Evolutionary conservation across 2,888 invertebrate genomes (phyloP), one percentile per base, ranked within the genome.

Genomic region (Arctia plantaginis): DNA sequence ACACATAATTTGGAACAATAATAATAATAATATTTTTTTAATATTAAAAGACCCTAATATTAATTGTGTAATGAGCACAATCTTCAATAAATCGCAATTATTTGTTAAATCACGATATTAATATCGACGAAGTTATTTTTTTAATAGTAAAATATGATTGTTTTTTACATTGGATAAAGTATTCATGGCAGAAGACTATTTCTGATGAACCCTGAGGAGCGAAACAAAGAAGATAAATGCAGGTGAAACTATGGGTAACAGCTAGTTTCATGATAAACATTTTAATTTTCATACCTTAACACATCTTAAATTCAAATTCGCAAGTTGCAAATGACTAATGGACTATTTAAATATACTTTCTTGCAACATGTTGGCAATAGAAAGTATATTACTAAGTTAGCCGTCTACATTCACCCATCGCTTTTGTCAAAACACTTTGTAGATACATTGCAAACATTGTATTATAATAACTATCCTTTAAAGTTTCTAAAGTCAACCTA

Each of bases 261-360:
- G 13, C 44, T 44, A 44, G 44, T 18, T 41, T 41, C 35, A 35
- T 35, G 6, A 35, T 4, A 35, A 35, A 6, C 35, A 35, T 35
- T 4, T 35, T 35, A 35, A 35, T 35, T 35, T 35, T 35, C 35
- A 35, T 6, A 35, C 35, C 3, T 35, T 35, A n/a, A 6, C 35
- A 35, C 35, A 35, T 35, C 3, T 35, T 35, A 35, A 35, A 4
- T 35, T 35, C 35, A 68, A 69, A 68, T 30, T 27, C 33, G n/a
- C 35, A 20, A 68, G 44, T 62, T 47, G 44, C 51, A 51, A 44
- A 73, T 35, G 15, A 27, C n/a, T 69, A 44, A 62, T 41, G 51
- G 66, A 66, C n/a, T n/a, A 73, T 68, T 73, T 18, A 68, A 73
- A 51, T 74, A 30, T 67, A 72, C 72, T 75, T 76, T 73, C 72